These are phyloP conservation scores for Eupithecia inturbata DNA, from an alignment of 2,888 invertebrate species.

Conservation along the genomic window DNA sequence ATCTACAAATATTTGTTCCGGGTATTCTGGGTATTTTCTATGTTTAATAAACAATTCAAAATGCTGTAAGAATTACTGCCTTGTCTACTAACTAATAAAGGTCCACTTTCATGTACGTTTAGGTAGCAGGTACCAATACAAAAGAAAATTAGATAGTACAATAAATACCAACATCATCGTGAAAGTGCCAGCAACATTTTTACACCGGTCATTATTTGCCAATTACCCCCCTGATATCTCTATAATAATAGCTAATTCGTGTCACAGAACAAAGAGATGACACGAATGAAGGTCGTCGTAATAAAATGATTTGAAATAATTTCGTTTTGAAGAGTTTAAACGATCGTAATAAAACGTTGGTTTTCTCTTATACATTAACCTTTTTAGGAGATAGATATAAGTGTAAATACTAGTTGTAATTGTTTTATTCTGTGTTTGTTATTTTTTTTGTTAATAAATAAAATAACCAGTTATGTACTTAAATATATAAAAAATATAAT, in stretches of 20 bases:
- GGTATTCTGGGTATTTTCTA: no score
- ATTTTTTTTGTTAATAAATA: no score
- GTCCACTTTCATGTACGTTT: no score
- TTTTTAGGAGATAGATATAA: no score
- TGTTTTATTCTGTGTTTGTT: no score
- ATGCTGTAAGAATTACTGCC: no score
- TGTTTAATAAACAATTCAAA: no score
- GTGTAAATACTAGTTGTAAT: no score
- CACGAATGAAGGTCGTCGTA: conserved; percentile 26
- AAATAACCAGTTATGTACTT: no score
- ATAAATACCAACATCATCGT: conserved; percentile 34
- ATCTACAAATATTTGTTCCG: no score
- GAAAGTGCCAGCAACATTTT: conserved; percentile 43
- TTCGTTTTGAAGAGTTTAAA: conserved; percentile 16
- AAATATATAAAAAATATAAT: no score
- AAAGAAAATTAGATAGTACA: background rate
- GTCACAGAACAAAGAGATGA: conserved; percentile 42
- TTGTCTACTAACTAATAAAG: no score
- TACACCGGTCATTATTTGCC: conserved; percentile 42
- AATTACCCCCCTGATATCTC: conserved; percentile 43
- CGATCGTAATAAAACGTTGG: background rate
- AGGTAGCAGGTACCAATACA: background rate
- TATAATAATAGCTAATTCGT: conserved; percentile 38
- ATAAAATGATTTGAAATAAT: conserved; percentile 24
- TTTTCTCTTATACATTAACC: conserved; percentile 3